Conservation (phyloP, 2,797 vertebrate genomes). For the Mastacembelus armatus region DNA sequence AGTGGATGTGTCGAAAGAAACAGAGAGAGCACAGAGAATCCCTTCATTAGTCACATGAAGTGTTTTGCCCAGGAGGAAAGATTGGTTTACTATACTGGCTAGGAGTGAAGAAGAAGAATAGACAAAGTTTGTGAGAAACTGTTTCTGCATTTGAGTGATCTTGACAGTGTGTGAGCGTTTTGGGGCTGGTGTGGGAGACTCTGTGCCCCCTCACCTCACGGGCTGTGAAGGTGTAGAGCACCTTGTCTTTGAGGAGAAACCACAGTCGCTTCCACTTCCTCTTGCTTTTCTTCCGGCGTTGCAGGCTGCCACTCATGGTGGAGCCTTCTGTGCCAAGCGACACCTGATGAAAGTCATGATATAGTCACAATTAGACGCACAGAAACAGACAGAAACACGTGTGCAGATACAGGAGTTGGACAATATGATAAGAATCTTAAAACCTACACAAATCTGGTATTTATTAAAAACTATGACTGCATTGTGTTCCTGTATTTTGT, state of each 20-base stretch:
- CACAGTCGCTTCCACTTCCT: conserved; percentile 97
- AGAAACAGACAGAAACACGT: not conserved
- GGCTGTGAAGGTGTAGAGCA: conserved; percentile 96
- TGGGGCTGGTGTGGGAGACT: conserved; percentile 84
- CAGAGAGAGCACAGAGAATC: conserved; percentile 76
- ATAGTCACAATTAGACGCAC: not conserved
- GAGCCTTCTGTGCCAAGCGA: conserved; percentile 89
- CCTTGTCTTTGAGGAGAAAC: conserved; percentile 99
- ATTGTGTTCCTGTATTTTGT: not conserved
- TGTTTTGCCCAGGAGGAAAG: conserved; percentile 33
- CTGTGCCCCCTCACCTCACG: conserved; percentile 91
- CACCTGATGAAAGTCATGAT: conserved; percentile 80
- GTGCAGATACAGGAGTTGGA: not conserved
- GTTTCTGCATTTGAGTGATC: not conserved
- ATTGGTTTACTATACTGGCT: conserved; percentile 10
- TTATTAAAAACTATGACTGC: not conserved
- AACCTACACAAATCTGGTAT: not conserved
- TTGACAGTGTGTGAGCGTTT: conserved; percentile 41
- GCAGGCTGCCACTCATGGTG: conserved; percentile 93
- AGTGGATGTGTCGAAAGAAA: conserved; percentile 26
- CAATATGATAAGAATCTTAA: fast-evolving
- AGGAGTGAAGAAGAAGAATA: conserved; percentile 20
- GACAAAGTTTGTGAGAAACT: conserved; percentile 12
- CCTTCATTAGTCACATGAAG: conserved; percentile 45
- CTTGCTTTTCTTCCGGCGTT: conserved; percentile 93